These are phyloP conservation scores for Glyphotaelius pellucidus DNA, from an alignment of 2,888 invertebrate species.

Conservation along the genomic window DNA sequence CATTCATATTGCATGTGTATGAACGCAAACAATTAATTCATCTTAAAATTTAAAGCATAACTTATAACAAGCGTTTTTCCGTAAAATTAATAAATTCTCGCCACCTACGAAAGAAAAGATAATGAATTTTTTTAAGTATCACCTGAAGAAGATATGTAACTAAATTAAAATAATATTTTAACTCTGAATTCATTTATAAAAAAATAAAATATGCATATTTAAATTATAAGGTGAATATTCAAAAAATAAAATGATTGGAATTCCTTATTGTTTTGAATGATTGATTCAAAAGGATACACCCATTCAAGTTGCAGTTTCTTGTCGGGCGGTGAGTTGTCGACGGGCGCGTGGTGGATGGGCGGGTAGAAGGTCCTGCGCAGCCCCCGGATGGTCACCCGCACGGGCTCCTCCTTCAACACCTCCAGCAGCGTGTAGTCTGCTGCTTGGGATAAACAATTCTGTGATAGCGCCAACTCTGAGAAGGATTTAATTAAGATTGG, in stretches of 20 bases:
- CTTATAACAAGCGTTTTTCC: no score
- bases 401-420: slow-evolving; percentile 91
- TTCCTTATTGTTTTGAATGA: not conserved
- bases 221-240: not conserved
- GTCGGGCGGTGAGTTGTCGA: slow-evolving; percentile 91
- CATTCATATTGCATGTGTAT: no score
- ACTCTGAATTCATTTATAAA: no score
- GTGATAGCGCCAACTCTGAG: not conserved
- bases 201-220: not conserved
- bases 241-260: not conserved
- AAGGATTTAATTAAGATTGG: no score
- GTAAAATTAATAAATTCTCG: no score
- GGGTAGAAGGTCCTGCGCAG: slow-evolving; percentile 91
- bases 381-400: slow-evolving; percentile 89
- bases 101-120: no score
- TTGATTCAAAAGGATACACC: slow-evolving; percentile 86
- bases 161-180: no score
- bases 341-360: slow-evolving; percentile 89
- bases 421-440: slow-evolving; percentile 89
- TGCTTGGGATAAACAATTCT: not conserved
- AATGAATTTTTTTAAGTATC: no score
- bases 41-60: no score
- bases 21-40: no score
- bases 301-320: slow-evolving; percentile 93
- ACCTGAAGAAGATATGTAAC: no score